Evolutionary conservation across 2,113 vertebrate species (phyloP).

Genomic region (Tichodroma muraria): DNA sequence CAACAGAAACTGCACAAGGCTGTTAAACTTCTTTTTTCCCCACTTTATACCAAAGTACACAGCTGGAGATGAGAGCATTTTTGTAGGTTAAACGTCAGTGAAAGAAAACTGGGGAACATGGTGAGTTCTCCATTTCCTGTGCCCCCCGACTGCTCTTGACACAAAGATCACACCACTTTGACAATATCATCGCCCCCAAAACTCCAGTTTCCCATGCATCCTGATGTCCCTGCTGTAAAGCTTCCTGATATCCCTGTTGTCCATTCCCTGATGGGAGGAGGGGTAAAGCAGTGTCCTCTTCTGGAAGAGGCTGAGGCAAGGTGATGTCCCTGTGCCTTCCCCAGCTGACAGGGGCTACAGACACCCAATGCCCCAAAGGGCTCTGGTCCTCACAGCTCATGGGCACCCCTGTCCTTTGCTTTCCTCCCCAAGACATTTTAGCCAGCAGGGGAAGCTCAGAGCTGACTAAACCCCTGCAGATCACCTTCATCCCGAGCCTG

Average conservation of each 20-base stretch:
- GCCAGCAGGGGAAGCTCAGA: neutral
- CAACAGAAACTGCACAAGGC: constrained; percentile 10
- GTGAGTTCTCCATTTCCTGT: neutral
- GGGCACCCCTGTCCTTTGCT: neutral
- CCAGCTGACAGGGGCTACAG: neutral
- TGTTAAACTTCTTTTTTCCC: constrained; percentile 9
- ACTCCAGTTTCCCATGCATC: fast-evolving
- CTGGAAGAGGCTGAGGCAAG: neutral
- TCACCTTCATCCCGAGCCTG: neutral
- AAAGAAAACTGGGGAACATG: neutral
- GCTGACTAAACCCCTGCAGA: neutral
- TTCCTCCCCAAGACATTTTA: neutral
- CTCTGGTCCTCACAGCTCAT: neutral
- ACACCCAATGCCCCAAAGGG: neutral
- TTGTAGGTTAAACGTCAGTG: neutral
- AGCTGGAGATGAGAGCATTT: neutral
- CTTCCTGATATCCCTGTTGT: neutral
- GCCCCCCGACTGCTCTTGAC: neutral
- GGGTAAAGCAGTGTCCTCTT: neutral
- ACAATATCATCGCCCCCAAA: neutral
- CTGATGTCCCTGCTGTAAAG: neutral
- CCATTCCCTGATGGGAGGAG: neutral
- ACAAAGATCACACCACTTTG: neutral
- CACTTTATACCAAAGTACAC: neutral
- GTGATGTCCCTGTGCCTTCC: neutral